Evolutionary conservation across 1,140 invertebrate species (phyloP).

Genomic region (Eciton burchellii): DNA sequence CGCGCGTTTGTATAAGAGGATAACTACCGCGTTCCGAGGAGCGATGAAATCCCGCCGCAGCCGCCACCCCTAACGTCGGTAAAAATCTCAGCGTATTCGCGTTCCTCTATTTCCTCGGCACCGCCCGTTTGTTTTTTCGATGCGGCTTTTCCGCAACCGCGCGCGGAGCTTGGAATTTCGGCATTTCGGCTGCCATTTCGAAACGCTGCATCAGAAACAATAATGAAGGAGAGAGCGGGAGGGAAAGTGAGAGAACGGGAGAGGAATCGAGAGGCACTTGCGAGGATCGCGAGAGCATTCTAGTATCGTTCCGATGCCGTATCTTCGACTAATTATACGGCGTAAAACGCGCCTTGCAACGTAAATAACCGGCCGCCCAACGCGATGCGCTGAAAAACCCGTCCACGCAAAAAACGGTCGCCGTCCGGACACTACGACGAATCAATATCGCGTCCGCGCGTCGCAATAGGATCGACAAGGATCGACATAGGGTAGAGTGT

Average conservation of each 20-base stretch:
- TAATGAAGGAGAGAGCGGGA: not conserved
- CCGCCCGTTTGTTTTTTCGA: too few relatives aligned
- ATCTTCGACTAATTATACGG: slow-evolving; percentile 57
- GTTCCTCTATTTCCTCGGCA: too few relatives aligned
- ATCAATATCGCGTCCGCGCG: slow-evolving; percentile 64
- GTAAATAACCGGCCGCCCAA: slow-evolving; percentile 34
- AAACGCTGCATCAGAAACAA: too few relatives aligned
- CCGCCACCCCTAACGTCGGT: not conserved
- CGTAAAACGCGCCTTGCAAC: not conserved
- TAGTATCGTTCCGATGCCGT: slow-evolving; percentile 27
- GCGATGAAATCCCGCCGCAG: slow-evolving; percentile 19
- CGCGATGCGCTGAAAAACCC: slow-evolving; percentile 63
- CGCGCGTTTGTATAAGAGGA: not conserved
- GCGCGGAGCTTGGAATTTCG: not conserved
- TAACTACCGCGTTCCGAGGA: slow-evolving; percentile 12
- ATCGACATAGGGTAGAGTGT: too few relatives aligned
- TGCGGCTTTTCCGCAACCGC: too few relatives aligned
- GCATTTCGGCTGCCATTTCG: too few relatives aligned
- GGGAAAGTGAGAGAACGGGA: not conserved
- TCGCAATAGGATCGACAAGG: slow-evolving; percentile 66
- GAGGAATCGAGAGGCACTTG: not conserved
- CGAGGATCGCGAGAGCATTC: not conserved
- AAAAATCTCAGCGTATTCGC: not conserved
- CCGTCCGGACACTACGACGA: slow-evolving; percentile 44
- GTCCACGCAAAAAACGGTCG: slow-evolving; percentile 50